Evolutionary conservation across 1,140 invertebrate genomes (phyloP), one percentile per base, ranked within the genome.

Genomic region (Eueides isabella): DNA sequence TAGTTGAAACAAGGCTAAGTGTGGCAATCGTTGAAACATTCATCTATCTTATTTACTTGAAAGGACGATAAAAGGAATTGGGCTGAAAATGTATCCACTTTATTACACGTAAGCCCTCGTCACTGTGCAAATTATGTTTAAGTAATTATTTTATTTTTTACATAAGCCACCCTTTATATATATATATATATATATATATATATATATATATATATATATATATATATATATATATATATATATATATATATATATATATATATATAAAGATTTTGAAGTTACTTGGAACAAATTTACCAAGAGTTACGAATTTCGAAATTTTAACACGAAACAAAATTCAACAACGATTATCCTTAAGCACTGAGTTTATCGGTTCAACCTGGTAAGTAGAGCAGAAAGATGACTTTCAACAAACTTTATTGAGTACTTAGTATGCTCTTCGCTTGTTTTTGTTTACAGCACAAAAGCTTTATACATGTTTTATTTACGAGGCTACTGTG

Each of bases 301-400:
- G 31, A 38, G 41, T 29, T 66, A 23, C 33, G 66, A 70, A 48
- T 55, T 30, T 62, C 67, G 30, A 66, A 75, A 75, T 71, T 67
- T 77, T 48, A 70, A 67, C 30, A 65, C 35, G 41, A 72, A 72
- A 72, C 71, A 73, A 73, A 77, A 61, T 76, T 72, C 66, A 76
- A 76, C n/a, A 44, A 66, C 75, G 67, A 77, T 77, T 67, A 71
- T 70, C 67, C 61, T 71, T 71, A 77, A 77, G 65, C 44, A 70
- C 71, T 77, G 64, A 70, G 71, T 74, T 74, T 65, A 72, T 72
- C 48, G 70, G 72, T 71, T 33, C 62, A 71, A 71, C 66, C 69
- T 77, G 72, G 61, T 74, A 74, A 77, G 71, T 74, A 66, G 72
- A 71, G 70, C 76, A 77, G 69, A 73, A 77, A 77, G 71, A 74